phyloP scores from a whole-genome alignment of 2,797 vertebrate genomes.

The Hyperoplus lanceolatus region DNA sequence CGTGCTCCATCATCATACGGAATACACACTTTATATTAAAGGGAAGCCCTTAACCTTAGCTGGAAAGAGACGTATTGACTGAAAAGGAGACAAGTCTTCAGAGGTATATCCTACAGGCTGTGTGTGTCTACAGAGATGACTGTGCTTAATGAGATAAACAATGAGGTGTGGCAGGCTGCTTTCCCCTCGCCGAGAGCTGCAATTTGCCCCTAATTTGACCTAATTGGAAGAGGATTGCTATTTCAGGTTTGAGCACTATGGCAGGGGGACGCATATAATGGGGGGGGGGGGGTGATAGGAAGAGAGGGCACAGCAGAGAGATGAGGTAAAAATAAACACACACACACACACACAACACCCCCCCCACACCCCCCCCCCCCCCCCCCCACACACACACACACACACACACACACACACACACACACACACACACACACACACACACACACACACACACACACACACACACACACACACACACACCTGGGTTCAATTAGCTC shows the following conservation, averaged over 20 bases:
- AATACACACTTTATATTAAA: not conserved
- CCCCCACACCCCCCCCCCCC: too few relatives aligned
- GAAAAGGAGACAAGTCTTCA: not conserved
- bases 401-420: constrained; percentile 52
- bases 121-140: constrained; percentile 10
- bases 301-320: not conserved
- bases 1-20: not conserved
- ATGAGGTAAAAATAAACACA: constrained; percentile 25
- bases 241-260: constrained; percentile 28
- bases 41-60: not conserved
- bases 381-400: constrained; percentile 16
- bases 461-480: constrained; percentile 35
- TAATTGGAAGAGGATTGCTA: constrained; percentile 55
- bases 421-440: not conserved
- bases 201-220: constrained; percentile 67
- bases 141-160: constrained; percentile 50
- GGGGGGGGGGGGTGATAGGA: not conserved
- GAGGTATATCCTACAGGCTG: too few relatives aligned
- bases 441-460: constrained; percentile 16
- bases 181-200: constrained; percentile 43
- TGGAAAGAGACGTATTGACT: not conserved
- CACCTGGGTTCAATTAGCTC: constrained; percentile 79
- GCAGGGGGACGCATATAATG: not conserved
- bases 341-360: constrained; percentile 66
- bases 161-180: constrained; percentile 43